These are phyloP conservation scores for Nasonia oneida DNA, from an alignment of 2,888 invertebrate species.

Conservation along the genomic window DNA sequence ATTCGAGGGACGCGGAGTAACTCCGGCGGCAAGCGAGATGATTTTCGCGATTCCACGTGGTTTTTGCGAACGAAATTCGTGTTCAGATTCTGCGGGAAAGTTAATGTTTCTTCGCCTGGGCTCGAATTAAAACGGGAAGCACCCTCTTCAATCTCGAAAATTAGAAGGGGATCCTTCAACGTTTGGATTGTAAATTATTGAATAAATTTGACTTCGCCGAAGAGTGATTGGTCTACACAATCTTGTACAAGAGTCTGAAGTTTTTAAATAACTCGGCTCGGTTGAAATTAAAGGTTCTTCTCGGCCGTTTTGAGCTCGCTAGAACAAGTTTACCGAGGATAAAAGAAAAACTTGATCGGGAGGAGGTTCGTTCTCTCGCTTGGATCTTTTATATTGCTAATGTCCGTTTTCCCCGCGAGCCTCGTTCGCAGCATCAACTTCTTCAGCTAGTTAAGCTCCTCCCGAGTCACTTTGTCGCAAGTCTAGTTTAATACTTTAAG, in stretches of 20 bases:
- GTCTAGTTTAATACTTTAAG: constrained; percentile 54
- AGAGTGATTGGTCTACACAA: no score
- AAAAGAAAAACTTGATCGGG: constrained; percentile 19
- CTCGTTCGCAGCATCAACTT: constrained; percentile 37
- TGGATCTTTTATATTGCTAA: constrained; percentile 27
- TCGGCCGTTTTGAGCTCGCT: neutral
- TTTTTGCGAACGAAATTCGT: neutral
- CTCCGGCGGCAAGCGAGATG: neutral
- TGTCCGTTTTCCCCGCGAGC: neutral
- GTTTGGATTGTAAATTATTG: neutral
- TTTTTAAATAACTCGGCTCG: neutral
- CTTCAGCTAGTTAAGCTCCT: constrained; percentile 46
- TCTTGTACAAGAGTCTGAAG: no score
- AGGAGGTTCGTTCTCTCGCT: constrained; percentile 1
- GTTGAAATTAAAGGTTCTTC: neutral
- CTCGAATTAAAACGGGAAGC: neutral
- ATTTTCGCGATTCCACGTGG: constrained; percentile 10
- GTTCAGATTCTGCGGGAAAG: neutral
- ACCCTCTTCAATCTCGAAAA: neutral
- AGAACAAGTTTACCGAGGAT: neutral
- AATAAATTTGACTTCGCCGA: neutral
- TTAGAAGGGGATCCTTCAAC: neutral
- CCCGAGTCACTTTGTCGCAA: constrained; percentile 38
- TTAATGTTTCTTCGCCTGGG: neutral
- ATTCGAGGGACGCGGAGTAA: constrained; percentile 18